Evolutionary conservation across 2,797 vertebrate species (phyloP), one percentile per base, ranked within the genome.

Genomic region (Megaceryle alcyon): DNA sequence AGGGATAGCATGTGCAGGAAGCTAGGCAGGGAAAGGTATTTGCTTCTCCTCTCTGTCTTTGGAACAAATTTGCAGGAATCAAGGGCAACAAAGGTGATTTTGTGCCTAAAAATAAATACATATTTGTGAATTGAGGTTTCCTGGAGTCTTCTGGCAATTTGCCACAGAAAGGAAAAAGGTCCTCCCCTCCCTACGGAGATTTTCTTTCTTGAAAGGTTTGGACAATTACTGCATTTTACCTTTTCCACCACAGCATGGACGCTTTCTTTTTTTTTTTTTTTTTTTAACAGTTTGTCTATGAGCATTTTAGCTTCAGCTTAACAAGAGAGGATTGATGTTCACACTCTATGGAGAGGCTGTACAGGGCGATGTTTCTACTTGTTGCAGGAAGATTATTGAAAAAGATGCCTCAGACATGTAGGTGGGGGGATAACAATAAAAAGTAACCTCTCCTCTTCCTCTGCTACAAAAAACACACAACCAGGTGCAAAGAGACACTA

Each of bases 241-340:
- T 86, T 96, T 94, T 57, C 41, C 51, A 81, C 92, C 72, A 48
- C 88, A 90, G 79, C 4, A 2, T 94, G 88, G 87, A 92, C 93
- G 89, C 90, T 96, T 96, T 95, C 82, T 90, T 93, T 87, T 90
- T 94, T 87, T 90, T 96, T 83, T 91, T 83, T 35, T 35, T 35
- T 35, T 35, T 35, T 91, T 83, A 97, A 88, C 90, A 82, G 70
- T 89, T 86, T 93, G 87, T 94, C 91, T 90, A 94, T 70, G 94
- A 97, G 88, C 76, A 81, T 96, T 97, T 97, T 92, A 95, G 82
- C 88, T 95, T 82, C 88, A 94, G 82, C 79, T 95, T 97, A 97
- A 92, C 96, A 95, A 80, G 83, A 96, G 61, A 92, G 81, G 92
- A 96, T 82, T 94, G 95, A 94, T 96, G 86, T 94, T 96, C 70